These are phyloP conservation scores for Tupiocoris notatus DNA, from an alignment of 2,888 invertebrate genomes.

Conservation along the genomic window DNA sequence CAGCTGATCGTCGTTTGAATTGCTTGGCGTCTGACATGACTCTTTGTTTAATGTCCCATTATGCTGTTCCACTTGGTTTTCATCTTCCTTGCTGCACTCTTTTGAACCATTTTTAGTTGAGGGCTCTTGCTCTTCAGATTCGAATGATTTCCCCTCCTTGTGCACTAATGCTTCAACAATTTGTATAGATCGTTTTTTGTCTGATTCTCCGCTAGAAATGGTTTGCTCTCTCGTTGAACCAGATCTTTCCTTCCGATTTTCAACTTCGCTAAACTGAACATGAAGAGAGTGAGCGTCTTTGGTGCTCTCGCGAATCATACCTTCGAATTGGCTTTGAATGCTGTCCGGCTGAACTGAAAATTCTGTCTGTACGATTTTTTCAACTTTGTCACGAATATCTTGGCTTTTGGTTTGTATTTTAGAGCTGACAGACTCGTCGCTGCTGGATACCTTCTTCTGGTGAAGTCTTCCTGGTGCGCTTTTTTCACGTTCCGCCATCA, in stretches of 20 bases:
- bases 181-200: constrained; percentile 10
- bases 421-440: constrained; percentile 12
- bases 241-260: not conserved
- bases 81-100: not conserved
- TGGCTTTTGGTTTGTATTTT: not conserved
- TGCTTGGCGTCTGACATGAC: not conserved
- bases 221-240: not conserved
- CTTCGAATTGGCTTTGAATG: constrained; percentile 4
- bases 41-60: not conserved
- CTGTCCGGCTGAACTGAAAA: constrained; percentile 30
- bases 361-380: constrained; percentile 40
- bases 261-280: not conserved
- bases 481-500: constrained; percentile 21
- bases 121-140: constrained; percentile 9
- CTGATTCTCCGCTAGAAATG: constrained; percentile 16
- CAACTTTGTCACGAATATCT: constrained; percentile 11
- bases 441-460: not conserved
- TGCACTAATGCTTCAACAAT: constrained; percentile 34
- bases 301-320: constrained; percentile 6
- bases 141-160: constrained; percentile 15
- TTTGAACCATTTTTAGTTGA: not conserved
- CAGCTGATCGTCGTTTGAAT: too few species aligned
- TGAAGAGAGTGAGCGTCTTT: not conserved
- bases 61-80: not conserved
- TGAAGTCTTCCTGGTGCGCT: constrained; percentile 15